Base-by-base conservation (phyloP, 2,797 vertebrate genomes). In the Sebastes reedi region DNA sequence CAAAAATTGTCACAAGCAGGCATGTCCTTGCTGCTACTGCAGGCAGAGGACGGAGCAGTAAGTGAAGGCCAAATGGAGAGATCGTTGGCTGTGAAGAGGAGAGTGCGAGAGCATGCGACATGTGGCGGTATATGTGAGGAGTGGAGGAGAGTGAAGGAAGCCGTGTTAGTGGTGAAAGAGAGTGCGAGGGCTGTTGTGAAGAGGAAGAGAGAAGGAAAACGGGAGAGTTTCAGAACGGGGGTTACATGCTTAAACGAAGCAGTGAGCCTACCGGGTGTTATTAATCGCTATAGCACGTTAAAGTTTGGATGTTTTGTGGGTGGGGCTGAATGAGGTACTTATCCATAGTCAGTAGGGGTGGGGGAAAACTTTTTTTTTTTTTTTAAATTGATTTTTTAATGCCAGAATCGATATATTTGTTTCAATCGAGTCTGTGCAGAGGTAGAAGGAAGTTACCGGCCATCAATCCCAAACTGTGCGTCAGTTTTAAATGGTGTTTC, bases 101-200 rank as follows among this genome's bases (percentile, higher is more conserved):
- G 72, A 76, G 77, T 64, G 78, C 30, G 56, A 86, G 78, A 58
- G 70, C 79, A 91, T 87, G 87, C 24, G 4, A 72, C 67, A 85
- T 75, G 81, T 71, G 72, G 84, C 29, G 65, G 65, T 12, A 11
- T n/a, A 46, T 58, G 87, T 72, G 82, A 83, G 79, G 67, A 86
- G 77, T 27, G 78, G 69, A 87, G 69, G 72, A 84, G 72, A 79
- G 83, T 25, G 65, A 64, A 77, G 72, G 77, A 78, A 88, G 86
- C 85, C 13, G 64, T 75, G 87, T 85, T 86, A 91, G 87, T 85
- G 75, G 83, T 85, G 85, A 77, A 36, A 72, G 68, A 83, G 75
- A 83, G 75, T 52, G 77, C 36, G 84, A 88, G 61, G 67, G 84
- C 87, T 90, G 90, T 59, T 30, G 87, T 84, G 75, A 84, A 66